phyloP scores from a whole-genome alignment of 2,113 vertebrate species.

The Sorex fumeus region DNA sequence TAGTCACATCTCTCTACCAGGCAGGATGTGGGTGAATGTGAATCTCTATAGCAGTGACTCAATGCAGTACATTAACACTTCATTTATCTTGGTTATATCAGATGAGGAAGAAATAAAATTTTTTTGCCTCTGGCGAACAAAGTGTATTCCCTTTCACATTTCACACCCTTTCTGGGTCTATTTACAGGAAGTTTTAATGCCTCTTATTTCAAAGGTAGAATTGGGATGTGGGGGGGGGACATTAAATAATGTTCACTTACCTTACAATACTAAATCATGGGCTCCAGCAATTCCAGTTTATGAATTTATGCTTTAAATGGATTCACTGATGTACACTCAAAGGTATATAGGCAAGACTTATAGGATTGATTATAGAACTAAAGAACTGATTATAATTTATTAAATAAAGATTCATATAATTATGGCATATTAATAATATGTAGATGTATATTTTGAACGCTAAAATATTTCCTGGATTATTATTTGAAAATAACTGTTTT shows the following conservation, averaged over 20 bases:
- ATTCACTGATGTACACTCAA: conserved; percentile 12
- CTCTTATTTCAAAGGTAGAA: conserved; percentile 26
- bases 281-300: background rate
- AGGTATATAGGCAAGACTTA: background rate
- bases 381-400: conserved; percentile 37
- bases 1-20: background rate
- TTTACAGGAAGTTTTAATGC: background rate
- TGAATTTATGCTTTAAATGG: conserved; percentile 32
- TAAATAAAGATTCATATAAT: conserved; percentile 37
- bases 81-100: conserved; percentile 28
- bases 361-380: background rate
- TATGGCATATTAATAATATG: conserved; percentile 21
- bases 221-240: background rate
- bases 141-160: conserved; percentile 43
- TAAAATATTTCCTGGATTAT: background rate
- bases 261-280: conserved; percentile 45
- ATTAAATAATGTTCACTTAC: conserved; percentile 34
- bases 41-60: conserved; percentile 50
- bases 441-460: background rate
- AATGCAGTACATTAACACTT: conserved; percentile 47
- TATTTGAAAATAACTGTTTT: background rate
- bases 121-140: conserved; percentile 63
- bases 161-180: background rate
- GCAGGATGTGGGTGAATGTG: conserved; percentile 70
- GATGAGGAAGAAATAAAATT: conserved; percentile 16